Conservation (phyloP, 2,797 vertebrate genomes). For the Sciaenops ocellatus region DNA sequence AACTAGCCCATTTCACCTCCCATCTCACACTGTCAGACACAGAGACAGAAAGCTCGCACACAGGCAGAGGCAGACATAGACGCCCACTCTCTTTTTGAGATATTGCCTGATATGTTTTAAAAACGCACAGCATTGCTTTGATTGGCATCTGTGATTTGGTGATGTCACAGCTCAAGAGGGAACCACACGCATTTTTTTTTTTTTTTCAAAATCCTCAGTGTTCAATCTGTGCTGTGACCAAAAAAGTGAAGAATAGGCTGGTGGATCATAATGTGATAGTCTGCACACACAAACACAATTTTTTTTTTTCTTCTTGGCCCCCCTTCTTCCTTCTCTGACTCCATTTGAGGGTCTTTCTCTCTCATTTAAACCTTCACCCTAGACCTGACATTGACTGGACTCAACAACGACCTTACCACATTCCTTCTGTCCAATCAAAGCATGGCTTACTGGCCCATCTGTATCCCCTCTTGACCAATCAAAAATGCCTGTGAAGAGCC, state of each 20-base stretch:
- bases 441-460: slow-evolving; percentile 64
- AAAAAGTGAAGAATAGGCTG: not conserved
- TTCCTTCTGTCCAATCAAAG: slow-evolving; percentile 65
- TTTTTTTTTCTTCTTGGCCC: slow-evolving; percentile 11
- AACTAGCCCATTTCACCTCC: slow-evolving; percentile 58
- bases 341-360: slow-evolving; percentile 18
- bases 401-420: slow-evolving; percentile 47
- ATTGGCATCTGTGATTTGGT: slow-evolving; percentile 58
- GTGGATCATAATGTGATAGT: not conserved
- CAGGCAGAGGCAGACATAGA: slow-evolving; percentile 27
- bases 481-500: slow-evolving; percentile 66
- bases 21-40: slow-evolving; percentile 50
- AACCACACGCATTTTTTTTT: slow-evolving; percentile 36
- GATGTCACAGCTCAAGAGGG: slow-evolving; percentile 62
- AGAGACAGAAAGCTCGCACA: slow-evolving; percentile 40
- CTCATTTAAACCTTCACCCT: slow-evolving; percentile 67
- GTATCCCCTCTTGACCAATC: slow-evolving; percentile 78
- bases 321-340: slow-evolving; percentile 22
- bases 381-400: slow-evolving; percentile 61
- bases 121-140: slow-evolving; percentile 29
- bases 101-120: slow-evolving; percentile 41
- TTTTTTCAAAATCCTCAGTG: slow-evolving; percentile 8
- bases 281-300: not conserved
- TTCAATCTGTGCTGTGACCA: slow-evolving; percentile 6
- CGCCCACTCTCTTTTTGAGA: slow-evolving; percentile 27